A percentile compares a stretch with the other conserved stretches of the same genome.
phyloP scores from a whole-genome alignment of 2,797 vertebrate species.

The Lophotriccus pileatus region DNA sequence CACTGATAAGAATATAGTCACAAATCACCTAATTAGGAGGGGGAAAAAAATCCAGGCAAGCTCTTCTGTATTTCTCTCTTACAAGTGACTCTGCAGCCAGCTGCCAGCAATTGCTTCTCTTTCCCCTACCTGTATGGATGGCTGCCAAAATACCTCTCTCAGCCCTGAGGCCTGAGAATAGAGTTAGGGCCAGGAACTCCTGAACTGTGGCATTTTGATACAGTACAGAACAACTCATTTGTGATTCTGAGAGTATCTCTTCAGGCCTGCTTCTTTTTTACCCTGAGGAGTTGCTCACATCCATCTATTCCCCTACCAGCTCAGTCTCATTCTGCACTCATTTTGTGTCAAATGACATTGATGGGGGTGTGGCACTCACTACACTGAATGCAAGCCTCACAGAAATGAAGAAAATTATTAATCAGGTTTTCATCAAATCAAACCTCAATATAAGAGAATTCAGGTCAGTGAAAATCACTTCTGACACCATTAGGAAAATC shows the following conservation, averaged over 20 bases:
- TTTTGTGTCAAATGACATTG: neutral
- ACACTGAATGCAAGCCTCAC: neutral
- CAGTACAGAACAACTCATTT: accelerated
- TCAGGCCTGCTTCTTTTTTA: neutral
- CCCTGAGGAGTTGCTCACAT: neutral
- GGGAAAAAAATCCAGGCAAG: neutral
- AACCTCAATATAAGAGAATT: neutral
- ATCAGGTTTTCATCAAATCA: neutral
- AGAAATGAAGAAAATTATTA: neutral
- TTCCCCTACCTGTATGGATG: neutral
- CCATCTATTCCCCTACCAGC: accelerated
- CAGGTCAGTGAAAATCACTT: neutral
- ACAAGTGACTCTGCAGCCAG: neutral
- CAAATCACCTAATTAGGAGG: constrained; percentile 51
- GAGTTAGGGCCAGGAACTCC: neutral
- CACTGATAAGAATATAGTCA: constrained; percentile 46
- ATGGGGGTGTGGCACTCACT: accelerated
- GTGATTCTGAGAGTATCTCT: neutral
- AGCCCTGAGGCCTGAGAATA: neutral
- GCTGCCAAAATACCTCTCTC: neutral
- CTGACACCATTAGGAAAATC: neutral
- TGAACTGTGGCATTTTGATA: neutral
- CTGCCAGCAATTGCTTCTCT: neutral
- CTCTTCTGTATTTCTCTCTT: neutral
- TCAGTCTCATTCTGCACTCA: neutral